A percentile compares a stretch with the other conserved stretches of the same genome.
Conservation (phyloP, 2,113 vertebrate species). For the Regulus satrapa region DNA sequence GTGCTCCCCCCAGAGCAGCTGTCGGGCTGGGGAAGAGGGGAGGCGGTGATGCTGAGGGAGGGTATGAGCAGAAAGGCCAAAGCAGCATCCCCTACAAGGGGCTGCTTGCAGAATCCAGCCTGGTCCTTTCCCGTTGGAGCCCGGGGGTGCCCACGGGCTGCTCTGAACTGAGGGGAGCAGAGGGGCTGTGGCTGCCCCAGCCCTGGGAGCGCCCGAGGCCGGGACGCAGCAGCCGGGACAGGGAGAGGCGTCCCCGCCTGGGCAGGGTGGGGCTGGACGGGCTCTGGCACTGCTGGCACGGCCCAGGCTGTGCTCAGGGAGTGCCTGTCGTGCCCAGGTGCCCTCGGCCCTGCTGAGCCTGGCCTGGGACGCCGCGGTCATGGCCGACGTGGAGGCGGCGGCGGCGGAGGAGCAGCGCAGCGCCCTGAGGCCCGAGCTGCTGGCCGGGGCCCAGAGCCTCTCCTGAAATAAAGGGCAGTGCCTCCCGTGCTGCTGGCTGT, state of each 20-base stretch:
- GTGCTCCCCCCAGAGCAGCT: background rate
- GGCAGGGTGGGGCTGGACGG: background rate
- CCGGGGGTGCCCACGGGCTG: too few relatives aligned
- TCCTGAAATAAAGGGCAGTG: constrained; percentile 75
- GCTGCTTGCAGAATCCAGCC: background rate
- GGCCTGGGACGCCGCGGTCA: constrained; percentile 80
- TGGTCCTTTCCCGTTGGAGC: accelerated
- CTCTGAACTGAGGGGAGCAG: accelerated
- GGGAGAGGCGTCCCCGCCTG: background rate
- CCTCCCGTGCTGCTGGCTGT: background rate
- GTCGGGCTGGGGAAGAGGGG: background rate
- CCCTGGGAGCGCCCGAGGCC: too few relatives aligned
- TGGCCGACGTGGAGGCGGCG: constrained; percentile 83
- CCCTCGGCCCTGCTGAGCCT: constrained; percentile 89
- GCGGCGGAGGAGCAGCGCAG: constrained; percentile 53
- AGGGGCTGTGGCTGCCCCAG: background rate
- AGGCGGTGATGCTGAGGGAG: background rate
- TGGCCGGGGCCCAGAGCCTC: constrained; percentile 73
- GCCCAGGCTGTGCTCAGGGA: background rate
- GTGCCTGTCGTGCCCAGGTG: constrained; percentile 71
- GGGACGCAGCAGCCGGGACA: accelerated
- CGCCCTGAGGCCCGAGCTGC: constrained; percentile 78
- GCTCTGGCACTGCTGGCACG: accelerated
- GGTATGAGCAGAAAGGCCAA: background rate
- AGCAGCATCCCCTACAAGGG: accelerated